Evolutionary conservation across 1,140 invertebrate genomes (phyloP).

Genomic region (Copidosoma floridanum): DNA sequence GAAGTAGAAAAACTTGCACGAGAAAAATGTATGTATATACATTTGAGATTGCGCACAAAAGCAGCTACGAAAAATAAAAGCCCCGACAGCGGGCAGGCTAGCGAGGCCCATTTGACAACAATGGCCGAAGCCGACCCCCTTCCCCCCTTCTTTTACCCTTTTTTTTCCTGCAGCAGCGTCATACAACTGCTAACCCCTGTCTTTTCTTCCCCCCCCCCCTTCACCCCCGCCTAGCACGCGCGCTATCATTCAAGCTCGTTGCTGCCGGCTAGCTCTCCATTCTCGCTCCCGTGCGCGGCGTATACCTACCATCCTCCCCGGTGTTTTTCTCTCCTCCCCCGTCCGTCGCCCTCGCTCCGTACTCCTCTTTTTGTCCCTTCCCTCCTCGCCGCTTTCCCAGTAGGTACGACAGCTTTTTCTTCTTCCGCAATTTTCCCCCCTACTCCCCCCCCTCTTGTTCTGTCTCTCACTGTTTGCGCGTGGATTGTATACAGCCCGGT

Average conservation of each 20-base stretch:
- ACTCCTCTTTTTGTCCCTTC: background rate
- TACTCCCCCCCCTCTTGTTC: background rate
- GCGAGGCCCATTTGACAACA: slow-evolving; percentile 22
- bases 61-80: slow-evolving; percentile 13
- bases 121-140: slow-evolving; percentile 6
- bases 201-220: too few relatives aligned
- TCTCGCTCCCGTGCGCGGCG: too few relatives aligned
- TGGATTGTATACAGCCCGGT: background rate
- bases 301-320: background rate
- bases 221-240: too few relatives aligned
- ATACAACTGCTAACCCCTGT: too few relatives aligned
- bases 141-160: too few relatives aligned
- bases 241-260: too few relatives aligned
- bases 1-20: slow-evolving; percentile 4
- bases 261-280: too few relatives aligned
- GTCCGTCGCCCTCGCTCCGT: background rate
- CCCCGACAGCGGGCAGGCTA: slow-evolving; percentile 4
- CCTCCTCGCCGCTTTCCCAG: background rate
- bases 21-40: slow-evolving; percentile 3
- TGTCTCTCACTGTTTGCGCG: background rate
- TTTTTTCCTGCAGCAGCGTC: too few relatives aligned
- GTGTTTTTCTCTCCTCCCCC: background rate
- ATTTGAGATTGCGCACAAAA: slow-evolving; percentile 9
- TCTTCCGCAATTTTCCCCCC: background rate
- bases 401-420: background rate